Evolutionary conservation across 1,140 invertebrate species (phyloP).

Genomic region (Lordiphosa collinella): DNA sequence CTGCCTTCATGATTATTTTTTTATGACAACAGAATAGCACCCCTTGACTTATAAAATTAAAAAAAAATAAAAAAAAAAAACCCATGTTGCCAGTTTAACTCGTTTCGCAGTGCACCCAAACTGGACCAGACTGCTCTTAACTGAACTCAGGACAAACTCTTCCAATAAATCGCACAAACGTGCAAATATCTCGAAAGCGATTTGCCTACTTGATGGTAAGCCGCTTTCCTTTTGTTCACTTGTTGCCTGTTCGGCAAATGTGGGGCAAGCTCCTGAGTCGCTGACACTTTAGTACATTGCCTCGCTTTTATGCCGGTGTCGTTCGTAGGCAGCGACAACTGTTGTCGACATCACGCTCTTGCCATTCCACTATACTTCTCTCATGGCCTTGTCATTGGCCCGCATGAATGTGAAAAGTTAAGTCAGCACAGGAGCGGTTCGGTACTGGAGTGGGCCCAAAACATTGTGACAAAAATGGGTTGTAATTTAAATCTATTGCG

Average conservation of each 20-base stretch:
- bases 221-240: conserved; percentile 24
- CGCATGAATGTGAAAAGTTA: conserved; percentile 1
- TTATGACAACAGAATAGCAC: conserved; percentile 30
- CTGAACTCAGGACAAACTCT: conserved; percentile 6
- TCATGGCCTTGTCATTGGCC: conserved; percentile 8
- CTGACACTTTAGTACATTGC: background rate
- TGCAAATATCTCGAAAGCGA: conserved; percentile 20
- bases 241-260: conserved; percentile 12
- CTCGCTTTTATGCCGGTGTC: conserved; percentile 2
- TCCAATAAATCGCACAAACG: conserved; percentile 19
- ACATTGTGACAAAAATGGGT: too few relatives aligned
- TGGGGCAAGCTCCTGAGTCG: background rate
- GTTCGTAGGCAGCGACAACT: conserved; percentile 4
- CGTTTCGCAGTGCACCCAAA: conserved; percentile 25
- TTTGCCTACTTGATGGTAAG: conserved; percentile 12
- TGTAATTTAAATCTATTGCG: too few relatives aligned
- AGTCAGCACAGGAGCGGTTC: background rate
- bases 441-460: background rate
- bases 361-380: background rate
- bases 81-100: conserved; percentile 49
- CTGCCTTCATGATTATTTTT: conserved; percentile 1
- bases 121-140: conserved; percentile 1
- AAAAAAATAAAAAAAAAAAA: conserved; percentile 26
- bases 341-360: background rate
- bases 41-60: background rate